These are phyloP conservation scores for Xiphias gladius DNA, from an alignment of 2,113 vertebrate species.

Conservation along the genomic window DNA sequence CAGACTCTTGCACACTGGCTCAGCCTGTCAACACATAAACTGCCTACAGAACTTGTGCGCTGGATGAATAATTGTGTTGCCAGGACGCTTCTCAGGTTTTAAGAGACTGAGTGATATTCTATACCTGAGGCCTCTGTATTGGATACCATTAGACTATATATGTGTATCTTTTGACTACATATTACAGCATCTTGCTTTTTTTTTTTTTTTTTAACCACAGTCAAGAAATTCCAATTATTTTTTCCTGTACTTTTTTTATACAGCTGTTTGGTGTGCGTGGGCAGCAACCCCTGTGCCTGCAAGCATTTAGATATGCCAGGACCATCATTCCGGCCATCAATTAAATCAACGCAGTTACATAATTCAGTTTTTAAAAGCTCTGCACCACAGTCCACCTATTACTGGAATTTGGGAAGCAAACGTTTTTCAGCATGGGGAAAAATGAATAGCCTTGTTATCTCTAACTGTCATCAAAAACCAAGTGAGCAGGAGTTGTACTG, in stretches of 20 bases:
- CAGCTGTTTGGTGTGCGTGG: not conserved
- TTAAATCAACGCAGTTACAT: conserved; percentile 27
- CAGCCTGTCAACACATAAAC: conserved; percentile 47
- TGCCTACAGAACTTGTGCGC: conserved; percentile 35
- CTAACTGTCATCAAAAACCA: conserved; percentile 48
- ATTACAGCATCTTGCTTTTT: conserved; percentile 2
- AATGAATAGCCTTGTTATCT: conserved; percentile 60
- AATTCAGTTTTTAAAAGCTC: conserved; percentile 34
- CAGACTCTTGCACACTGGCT: conserved; percentile 28
- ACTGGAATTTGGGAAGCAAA: conserved; percentile 35
- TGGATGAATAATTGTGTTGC: conserved; percentile 43
- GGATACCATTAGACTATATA: conserved; percentile 20
- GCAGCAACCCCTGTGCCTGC: not conserved
- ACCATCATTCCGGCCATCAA: conserved; percentile 4
- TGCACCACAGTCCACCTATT: conserved; percentile 12
- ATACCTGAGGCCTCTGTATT: conserved; percentile 46
- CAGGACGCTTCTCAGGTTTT: conserved; percentile 54
- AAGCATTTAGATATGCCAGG: conserved; percentile 18
- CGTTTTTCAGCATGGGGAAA: conserved; percentile 30
- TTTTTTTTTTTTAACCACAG: not conserved
- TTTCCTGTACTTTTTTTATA: conserved; percentile 12
- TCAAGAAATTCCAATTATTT: not conserved
- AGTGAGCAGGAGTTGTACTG: conserved; percentile 33
- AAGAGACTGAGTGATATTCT: conserved; percentile 54
- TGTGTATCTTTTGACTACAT: conserved; percentile 37